Evolutionary conservation across 2,113 vertebrate genomes (phyloP).

Genomic region (Callipepla californica): DNA sequence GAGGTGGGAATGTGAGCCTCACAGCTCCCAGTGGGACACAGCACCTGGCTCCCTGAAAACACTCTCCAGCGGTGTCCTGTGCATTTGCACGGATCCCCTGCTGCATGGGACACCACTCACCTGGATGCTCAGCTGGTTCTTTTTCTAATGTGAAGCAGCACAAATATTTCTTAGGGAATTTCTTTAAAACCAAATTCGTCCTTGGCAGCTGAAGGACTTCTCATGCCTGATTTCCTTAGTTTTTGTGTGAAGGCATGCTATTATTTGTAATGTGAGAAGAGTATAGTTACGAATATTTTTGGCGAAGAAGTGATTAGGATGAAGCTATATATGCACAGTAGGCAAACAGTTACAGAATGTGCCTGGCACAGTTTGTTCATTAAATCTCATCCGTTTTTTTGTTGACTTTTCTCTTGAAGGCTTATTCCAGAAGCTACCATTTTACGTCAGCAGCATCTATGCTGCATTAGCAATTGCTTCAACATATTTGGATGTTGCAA

Average conservation of each 20-base stretch:
- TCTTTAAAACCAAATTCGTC: not conserved
- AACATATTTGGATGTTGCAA: not conserved
- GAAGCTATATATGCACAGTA: not conserved
- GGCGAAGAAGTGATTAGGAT: not conserved
- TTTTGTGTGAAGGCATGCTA: not conserved
- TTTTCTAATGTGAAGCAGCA: not conserved
- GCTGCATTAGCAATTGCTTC: not conserved
- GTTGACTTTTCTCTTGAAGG: constrained; percentile 18
- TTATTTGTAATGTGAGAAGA: not conserved
- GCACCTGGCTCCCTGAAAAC: not conserved
- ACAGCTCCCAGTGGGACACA: fast-evolving
- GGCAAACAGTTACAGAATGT: not conserved
- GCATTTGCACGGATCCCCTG: not conserved
- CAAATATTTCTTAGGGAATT: not conserved
- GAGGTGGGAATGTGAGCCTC: not conserved
- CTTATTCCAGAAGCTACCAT: constrained; percentile 9
- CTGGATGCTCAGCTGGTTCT: not conserved
- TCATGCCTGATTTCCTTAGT: not conserved
- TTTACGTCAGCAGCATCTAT: not conserved
- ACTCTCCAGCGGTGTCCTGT: not conserved
- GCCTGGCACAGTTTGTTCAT: constrained; percentile 29
- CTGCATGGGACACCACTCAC: not conserved
- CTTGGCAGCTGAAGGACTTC: not conserved
- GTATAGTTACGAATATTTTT: constrained; percentile 2
- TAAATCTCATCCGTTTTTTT: not conserved